A percentile compares a stretch with the other conserved stretches of the same genome.
Conservation (phyloP, 2,797 vertebrate genomes). For the Scarus forsteni region DNA sequence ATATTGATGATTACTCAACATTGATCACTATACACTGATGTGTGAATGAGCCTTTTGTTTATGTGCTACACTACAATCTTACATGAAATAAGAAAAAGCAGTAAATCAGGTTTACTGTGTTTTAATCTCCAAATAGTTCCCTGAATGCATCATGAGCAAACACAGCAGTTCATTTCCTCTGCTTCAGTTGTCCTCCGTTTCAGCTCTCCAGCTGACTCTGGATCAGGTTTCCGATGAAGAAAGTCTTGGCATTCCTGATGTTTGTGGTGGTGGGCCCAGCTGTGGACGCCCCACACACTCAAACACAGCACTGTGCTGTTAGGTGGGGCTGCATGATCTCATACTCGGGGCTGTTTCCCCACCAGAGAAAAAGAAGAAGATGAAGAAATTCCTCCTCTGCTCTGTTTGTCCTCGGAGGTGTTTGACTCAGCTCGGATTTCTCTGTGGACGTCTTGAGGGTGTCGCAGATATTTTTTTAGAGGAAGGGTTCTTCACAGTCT, state of each 20-base stretch:
- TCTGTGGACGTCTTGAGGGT: slow-evolving; percentile 35
- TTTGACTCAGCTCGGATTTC: slow-evolving; percentile 45
- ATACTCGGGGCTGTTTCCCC: slow-evolving; percentile 50
- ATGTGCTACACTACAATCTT: too few relatives aligned
- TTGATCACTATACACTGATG: too few relatives aligned
- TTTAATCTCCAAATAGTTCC: not conserved
- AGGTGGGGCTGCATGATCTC: slow-evolving; percentile 76
- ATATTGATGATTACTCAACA: too few relatives aligned
- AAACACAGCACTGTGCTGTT: slow-evolving; percentile 38
- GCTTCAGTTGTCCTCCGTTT: not conserved
- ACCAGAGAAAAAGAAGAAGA: slow-evolving; percentile 40
- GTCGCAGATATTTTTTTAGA: slow-evolving; percentile 31
- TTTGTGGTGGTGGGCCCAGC: slow-evolving; percentile 49
- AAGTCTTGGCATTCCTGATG: slow-evolving; percentile 44
- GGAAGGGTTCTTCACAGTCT: slow-evolving; percentile 19
- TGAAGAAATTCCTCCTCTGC: slow-evolving; percentile 32
- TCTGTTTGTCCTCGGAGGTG: slow-evolving; percentile 37
- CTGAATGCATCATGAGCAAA: slow-evolving; percentile 11
- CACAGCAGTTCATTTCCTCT: not conserved
- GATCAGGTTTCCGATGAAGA: slow-evolving; percentile 45
- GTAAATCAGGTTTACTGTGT: too few relatives aligned
- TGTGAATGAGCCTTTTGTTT: too few relatives aligned
- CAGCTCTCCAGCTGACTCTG: slow-evolving; percentile 12
- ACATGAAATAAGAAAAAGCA: too few relatives aligned
- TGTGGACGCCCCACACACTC: slow-evolving; percentile 42